Conservation (phyloP, 2,888 invertebrate species). For the Odontocolon sp. region DNA sequence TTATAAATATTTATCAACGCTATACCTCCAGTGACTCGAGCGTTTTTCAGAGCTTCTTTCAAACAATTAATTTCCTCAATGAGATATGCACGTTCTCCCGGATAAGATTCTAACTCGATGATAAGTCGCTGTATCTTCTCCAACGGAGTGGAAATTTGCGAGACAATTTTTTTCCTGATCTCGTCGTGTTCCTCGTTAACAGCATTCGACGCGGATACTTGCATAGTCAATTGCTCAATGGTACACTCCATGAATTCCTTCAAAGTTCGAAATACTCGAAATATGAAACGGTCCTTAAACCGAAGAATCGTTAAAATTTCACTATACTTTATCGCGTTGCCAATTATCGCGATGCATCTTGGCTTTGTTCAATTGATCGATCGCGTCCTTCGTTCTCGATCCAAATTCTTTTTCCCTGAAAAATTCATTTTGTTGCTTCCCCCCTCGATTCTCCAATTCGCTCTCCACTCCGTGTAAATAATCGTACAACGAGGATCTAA, state of each 20-base stretch:
- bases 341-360: neutral
- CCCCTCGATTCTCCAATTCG: conserved; percentile 32
- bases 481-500: conserved; percentile 27
- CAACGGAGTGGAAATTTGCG: conserved; percentile 52
- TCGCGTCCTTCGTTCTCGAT: neutral
- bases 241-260: conserved; percentile 47
- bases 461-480: conserved; percentile 40
- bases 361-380: neutral
- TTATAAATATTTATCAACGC: neutral
- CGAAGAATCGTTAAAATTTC: neutral
- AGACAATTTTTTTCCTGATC: conserved; percentile 55
- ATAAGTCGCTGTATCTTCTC: conserved; percentile 63
- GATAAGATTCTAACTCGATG: conserved; percentile 63
- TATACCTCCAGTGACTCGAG: conserved; percentile 60
- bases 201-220: conserved; percentile 41
- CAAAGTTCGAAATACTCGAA: conserved; percentile 52
- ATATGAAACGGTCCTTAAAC: conserved; percentile 22
- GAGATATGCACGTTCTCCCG: conserved; percentile 62
- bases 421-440: neutral
- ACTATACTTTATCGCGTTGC: conserved; percentile 48
- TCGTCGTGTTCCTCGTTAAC: conserved; percentile 40
- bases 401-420: neutral
- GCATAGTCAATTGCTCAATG: conserved; percentile 56
- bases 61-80: conserved; percentile 53
- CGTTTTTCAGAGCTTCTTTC: conserved; percentile 55